phyloP scores from a whole-genome alignment of 2,797 vertebrate genomes.

The Sebastes trivittatus region DNA sequence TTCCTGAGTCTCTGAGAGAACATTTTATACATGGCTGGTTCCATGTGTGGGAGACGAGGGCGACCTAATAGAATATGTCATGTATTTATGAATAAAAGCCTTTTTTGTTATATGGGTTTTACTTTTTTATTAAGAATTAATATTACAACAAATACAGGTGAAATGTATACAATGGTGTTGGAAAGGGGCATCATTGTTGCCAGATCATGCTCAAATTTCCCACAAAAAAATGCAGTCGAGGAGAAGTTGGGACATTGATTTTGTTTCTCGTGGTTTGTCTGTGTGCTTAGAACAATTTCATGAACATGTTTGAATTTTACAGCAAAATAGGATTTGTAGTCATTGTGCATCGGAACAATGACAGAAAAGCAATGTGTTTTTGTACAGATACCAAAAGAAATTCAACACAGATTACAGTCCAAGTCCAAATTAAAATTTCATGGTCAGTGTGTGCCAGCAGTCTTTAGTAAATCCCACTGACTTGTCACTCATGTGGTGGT shows the following conservation, averaged over 20 bases:
- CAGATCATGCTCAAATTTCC: neutral
- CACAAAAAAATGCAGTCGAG: neutral
- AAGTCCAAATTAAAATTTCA: neutral
- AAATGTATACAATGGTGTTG: neutral
- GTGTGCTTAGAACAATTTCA: neutral
- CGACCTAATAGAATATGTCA: constrained; percentile 30
- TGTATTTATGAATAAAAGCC: constrained; percentile 46
- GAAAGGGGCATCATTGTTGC: neutral
- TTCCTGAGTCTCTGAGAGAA: constrained; percentile 43
- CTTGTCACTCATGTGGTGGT: neutral
- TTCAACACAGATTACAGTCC: neutral
- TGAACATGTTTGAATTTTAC: neutral
- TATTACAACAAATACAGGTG: neutral
- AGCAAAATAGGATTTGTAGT: neutral
- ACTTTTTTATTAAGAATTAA: neutral
- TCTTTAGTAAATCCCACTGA: neutral
- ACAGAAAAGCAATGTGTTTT: constrained; percentile 1
- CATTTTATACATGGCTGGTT: constrained; percentile 60
- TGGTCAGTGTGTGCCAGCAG: neutral
- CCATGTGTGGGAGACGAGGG: constrained; percentile 23
- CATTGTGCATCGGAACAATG: neutral
- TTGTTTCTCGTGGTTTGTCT: neutral
- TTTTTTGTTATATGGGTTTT: constrained; percentile 16
- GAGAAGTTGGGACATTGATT: neutral
- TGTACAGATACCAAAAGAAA: neutral